Evolutionary conservation across 2,797 vertebrate species (phyloP).

Genomic region (Taeniopygia guttata): DNA sequence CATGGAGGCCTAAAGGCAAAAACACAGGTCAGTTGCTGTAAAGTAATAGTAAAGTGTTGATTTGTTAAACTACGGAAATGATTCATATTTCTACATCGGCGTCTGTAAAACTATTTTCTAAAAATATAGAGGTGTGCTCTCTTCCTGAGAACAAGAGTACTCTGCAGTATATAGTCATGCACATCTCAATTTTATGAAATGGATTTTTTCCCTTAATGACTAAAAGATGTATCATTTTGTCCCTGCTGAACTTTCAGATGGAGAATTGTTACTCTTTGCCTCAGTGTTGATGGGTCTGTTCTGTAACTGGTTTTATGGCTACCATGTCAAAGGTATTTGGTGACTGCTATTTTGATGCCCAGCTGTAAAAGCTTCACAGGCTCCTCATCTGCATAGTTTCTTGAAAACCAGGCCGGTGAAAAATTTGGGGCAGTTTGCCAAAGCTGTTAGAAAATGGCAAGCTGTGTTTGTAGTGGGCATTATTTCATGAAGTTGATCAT

Average conservation of each 20-base stretch:
- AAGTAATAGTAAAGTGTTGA: neutral
- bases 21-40: neutral
- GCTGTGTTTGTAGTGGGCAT: neutral
- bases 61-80: neutral
- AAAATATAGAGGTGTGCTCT: neutral
- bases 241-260: neutral
- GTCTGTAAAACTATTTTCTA: neutral
- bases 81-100: rapidly evolving
- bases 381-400: neutral
- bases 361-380: neutral
- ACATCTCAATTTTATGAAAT: neutral
- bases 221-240: neutral
- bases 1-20: neutral
- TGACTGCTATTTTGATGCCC: neutral
- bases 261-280: neutral
- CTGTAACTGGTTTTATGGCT: neutral
- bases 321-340: neutral
- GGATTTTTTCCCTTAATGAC: neutral
- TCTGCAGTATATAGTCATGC: neutral
- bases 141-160: neutral
- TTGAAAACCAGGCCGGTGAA: neutral
- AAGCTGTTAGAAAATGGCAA: neutral
- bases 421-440: neutral
- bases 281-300: neutral
- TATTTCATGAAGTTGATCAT: neutral